Evolutionary conservation across 2,113 vertebrate species (phyloP).

Genomic region (Notarius quadriscutis): DNA sequence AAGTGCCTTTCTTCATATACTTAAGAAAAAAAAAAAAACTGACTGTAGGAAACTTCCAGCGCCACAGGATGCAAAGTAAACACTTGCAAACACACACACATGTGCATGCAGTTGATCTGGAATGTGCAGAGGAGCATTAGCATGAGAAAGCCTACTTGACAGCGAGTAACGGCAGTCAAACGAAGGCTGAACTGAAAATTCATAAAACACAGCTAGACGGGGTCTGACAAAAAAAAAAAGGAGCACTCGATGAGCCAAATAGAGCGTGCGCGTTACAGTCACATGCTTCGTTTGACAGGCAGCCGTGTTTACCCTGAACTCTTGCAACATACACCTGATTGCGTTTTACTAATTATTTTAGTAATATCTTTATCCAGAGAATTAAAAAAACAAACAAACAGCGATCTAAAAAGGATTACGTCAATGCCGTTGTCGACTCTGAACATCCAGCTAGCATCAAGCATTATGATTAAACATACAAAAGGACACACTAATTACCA

Average conservation of each 20-base stretch:
- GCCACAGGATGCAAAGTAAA: conserved; percentile 29
- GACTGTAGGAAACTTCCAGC: neutral
- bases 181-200: neutral
- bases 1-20: neutral
- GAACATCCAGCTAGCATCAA: neutral
- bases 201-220: neutral
- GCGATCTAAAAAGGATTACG: neutral
- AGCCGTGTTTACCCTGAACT: neutral
- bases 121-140: conserved; percentile 18
- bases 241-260: neutral
- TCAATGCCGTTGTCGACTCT: neutral
- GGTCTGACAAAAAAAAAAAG: neutral
- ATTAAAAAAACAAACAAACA: neutral
- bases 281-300: neutral
- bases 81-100: neutral
- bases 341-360: neutral
- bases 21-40: neutral
- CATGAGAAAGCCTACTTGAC: conserved; percentile 36
- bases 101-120: neutral
- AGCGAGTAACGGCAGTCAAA: conserved; percentile 24
- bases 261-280: neutral
- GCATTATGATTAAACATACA: conserved; percentile 26
- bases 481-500: conserved; percentile 41
- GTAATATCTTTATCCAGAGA: neutral
- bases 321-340: neutral